These are phyloP conservation scores for Diorhabda carinulata DNA, from an alignment of 1,140 invertebrate species.

Conservation along the genomic window DNA sequence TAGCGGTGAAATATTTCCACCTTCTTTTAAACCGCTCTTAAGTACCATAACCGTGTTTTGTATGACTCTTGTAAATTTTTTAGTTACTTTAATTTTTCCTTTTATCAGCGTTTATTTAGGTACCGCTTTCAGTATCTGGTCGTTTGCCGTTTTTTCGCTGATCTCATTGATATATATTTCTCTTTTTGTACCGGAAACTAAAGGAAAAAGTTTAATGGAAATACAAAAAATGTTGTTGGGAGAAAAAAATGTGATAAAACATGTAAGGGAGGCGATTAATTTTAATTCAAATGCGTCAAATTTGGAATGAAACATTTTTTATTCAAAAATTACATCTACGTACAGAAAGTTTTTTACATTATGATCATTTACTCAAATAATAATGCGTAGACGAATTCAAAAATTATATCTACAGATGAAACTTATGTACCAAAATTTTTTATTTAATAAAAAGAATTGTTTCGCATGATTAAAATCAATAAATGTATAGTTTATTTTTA, in stretches of 20 bases:
- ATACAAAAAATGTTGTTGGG: constrained; percentile 35
- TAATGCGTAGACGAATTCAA: no score
- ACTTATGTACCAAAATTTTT: no score
- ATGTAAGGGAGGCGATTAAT: no score
- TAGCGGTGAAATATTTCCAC: constrained; percentile 75
- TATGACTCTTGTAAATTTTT: constrained; percentile 69
- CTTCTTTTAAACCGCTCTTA: constrained; percentile 56
- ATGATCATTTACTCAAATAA: no score
- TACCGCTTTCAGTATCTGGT: constrained; percentile 69
- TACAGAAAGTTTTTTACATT: no score
- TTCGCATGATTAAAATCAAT: no score
- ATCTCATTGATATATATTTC: constrained; percentile 57
- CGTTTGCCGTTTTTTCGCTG: constrained; percentile 67
- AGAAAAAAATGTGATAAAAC: background rate
- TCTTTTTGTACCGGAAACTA: constrained; percentile 72
- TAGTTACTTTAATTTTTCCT: constrained; percentile 70
- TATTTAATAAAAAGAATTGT: no score
- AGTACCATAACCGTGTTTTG: constrained; percentile 52
- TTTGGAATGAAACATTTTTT: no score
- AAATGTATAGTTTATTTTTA: no score
- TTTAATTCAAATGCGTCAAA: no score
- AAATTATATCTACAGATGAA: no score
- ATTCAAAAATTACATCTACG: no score
- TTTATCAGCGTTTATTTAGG: constrained; percentile 57
- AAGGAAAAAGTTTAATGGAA: constrained; percentile 65